Evolutionary conservation across 2,113 vertebrate species (phyloP), one percentile per base, ranked within the genome.

Genomic region (Neoarius graeffei): DNA sequence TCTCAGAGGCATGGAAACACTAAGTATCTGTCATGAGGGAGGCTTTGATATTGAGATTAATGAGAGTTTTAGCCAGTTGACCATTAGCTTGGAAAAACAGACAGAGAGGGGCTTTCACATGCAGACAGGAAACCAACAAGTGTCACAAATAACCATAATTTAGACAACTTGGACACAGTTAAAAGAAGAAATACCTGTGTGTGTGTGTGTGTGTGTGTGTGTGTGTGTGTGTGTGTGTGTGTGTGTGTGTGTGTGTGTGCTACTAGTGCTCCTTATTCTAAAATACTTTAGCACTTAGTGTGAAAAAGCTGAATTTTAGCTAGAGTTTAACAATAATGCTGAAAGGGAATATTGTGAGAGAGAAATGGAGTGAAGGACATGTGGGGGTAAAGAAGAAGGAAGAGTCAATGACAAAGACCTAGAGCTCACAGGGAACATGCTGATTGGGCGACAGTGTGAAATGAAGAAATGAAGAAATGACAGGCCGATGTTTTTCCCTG

Each of bases 1-100:
- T 93, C 92, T 91, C 91, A 89, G 82, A 87, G 81, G 87, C 89
- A 89, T 87, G 91, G 92, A 93, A 95, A 95, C 92, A 90, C 92
- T 93, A 94, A 91, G 92, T 93, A 94, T 93, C 91, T 91, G 93
- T 94, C 90, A 88, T 87, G 54, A 85, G 60, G 42, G 81, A 88
- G 71, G 92, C 89, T 94, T 83, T 27, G 87, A 89, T 93, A 94
- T 94, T 93, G 94, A 95, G 94, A 96, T 95, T 95, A 94, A 96
- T 95, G 93, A 91, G 84, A 81, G 85, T 92, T 95, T 94, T 94
- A 93, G 90, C 91, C 91, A 92, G 91, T 90, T 85, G 69, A 73
- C 88, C 85, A 89, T 90, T 90, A 90, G 77, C 88, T 88, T 91
- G 93, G 91, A 91, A 35, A 35, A 35, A 35, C 35, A 35, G 35